Conservation (phyloP, 2,113 vertebrate species). For the Bostrychus sinensis region DNA sequence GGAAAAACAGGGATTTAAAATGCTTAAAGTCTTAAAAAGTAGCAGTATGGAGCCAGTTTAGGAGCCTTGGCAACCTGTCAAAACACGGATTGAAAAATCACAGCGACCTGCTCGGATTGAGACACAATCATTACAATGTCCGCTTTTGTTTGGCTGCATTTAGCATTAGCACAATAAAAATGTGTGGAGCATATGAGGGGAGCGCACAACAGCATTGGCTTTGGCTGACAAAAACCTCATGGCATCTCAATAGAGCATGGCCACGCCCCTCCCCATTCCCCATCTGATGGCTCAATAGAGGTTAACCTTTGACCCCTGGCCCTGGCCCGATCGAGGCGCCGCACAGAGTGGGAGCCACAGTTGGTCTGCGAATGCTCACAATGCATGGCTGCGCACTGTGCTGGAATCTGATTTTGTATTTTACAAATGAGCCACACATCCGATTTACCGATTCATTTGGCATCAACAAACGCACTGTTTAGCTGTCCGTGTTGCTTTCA, state of each 20-base stretch:
- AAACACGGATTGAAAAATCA: constrained; percentile 53
- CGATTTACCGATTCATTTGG: constrained; percentile 41
- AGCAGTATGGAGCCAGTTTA: constrained; percentile 49
- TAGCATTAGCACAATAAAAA: constrained; percentile 69
- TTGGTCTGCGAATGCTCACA: constrained; percentile 37
- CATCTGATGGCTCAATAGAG: constrained; percentile 78
- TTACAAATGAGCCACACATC: constrained; percentile 48
- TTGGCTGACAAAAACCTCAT: constrained; percentile 55
- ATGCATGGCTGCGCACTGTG: constrained; percentile 12
- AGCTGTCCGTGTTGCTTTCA: constrained; percentile 23
- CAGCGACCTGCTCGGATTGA: constrained; percentile 31
- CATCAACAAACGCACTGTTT: constrained; percentile 27
- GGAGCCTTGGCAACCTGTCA: constrained; percentile 58
- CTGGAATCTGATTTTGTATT: constrained; percentile 53
- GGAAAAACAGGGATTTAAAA: constrained; percentile 64
- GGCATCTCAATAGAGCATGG: constrained; percentile 31
- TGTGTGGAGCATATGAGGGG: constrained; percentile 53
- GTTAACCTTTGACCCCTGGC: constrained; percentile 63
- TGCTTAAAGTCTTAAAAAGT: constrained; percentile 67
- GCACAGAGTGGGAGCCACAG: constrained; percentile 30
- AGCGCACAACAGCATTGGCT: constrained; percentile 55
- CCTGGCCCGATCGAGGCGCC: constrained; percentile 25
- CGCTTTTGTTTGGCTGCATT: constrained; percentile 57
- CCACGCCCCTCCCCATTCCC: constrained; percentile 67
- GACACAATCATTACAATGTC: constrained; percentile 62